Conservation (phyloP, 2,888 invertebrate species). For the Lamproptera curius region DNA sequence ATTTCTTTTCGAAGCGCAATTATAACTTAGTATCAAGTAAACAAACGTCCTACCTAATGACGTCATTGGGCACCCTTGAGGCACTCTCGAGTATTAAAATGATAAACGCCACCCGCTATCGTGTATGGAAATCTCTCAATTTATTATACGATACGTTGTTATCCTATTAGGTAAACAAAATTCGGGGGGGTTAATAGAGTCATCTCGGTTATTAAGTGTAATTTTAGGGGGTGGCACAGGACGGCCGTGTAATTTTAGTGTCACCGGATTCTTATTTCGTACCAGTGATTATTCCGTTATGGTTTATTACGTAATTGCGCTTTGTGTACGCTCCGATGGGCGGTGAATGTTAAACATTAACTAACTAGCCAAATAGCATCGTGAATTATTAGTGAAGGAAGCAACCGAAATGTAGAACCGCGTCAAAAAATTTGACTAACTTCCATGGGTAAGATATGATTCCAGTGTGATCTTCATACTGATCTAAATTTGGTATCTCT, state of each 20-base stretch:
- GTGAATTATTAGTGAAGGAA: no score
- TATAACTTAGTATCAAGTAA: conserved; percentile 26
- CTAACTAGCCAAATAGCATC: no score
- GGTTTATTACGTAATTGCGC: conserved; percentile 19
- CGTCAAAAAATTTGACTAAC: no score
- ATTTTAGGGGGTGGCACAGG: conserved; percentile 39
- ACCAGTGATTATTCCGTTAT: conserved; percentile 24
- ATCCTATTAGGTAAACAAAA: conserved; percentile 76
- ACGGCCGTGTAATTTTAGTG: conserved; percentile 27
- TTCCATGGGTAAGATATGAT: no score
- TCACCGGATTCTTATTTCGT: conserved; percentile 33
- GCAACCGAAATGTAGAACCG: no score
- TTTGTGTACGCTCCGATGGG: background rate
- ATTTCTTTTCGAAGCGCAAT: no score
- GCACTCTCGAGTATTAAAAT: conserved; percentile 74
- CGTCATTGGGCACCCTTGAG: conserved; percentile 59
- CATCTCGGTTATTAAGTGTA: conserved; percentile 58
- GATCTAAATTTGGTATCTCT: no score
- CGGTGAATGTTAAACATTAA: no score
- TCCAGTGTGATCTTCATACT: no score
- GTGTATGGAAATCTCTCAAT: conserved; percentile 75
- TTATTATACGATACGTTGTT: conserved; percentile 75
- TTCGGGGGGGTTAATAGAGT: conserved; percentile 69
- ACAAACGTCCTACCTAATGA: conserved; percentile 54
- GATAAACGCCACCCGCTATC: conserved; percentile 68